Percentiles rank a stretch among this genome's conserved stretches.
phyloP scores from a whole-genome alignment of 2,888 invertebrate species.

The Agriopis aurantiaria region DNA sequence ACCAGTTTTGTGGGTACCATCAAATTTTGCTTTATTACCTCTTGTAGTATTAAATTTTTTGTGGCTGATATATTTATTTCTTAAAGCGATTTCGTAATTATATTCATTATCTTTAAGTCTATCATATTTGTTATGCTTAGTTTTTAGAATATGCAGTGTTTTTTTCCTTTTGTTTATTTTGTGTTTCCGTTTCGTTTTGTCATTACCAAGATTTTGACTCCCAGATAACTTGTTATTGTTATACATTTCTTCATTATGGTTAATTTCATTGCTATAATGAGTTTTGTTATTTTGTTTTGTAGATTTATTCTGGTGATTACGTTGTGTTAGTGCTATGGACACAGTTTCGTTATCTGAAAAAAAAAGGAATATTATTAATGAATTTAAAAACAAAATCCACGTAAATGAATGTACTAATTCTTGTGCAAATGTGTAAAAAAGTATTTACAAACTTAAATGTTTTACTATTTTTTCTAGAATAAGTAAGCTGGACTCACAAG shows the following conservation, averaged over 20 bases:
- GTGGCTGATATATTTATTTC: background rate
- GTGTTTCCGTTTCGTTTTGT: background rate
- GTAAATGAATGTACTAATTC: too few species aligned
- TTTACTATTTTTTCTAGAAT: too few species aligned
- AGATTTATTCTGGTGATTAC: background rate
- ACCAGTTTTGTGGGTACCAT: background rate
- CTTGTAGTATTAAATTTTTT: background rate
- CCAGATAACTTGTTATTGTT: too few species aligned
- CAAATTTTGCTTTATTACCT: background rate
- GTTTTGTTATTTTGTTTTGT: background rate
- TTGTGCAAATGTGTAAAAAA: too few species aligned
- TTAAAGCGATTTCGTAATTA: conserved; percentile 1
- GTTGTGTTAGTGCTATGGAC: background rate
- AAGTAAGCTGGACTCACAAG: background rate
- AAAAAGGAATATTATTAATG: background rate
- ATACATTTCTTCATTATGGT: background rate
- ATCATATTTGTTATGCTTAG: background rate
- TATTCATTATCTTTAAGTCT: background rate
- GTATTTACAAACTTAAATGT: too few species aligned
- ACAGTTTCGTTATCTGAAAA: background rate
- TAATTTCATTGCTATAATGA: background rate
- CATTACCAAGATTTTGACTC: background rate
- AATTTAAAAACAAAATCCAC: background rate
- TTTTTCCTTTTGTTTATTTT: background rate
- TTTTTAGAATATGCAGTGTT: background rate